phyloP scores from a whole-genome alignment of 2,797 vertebrate genomes.

The Loris lydekkerianus region DNA sequence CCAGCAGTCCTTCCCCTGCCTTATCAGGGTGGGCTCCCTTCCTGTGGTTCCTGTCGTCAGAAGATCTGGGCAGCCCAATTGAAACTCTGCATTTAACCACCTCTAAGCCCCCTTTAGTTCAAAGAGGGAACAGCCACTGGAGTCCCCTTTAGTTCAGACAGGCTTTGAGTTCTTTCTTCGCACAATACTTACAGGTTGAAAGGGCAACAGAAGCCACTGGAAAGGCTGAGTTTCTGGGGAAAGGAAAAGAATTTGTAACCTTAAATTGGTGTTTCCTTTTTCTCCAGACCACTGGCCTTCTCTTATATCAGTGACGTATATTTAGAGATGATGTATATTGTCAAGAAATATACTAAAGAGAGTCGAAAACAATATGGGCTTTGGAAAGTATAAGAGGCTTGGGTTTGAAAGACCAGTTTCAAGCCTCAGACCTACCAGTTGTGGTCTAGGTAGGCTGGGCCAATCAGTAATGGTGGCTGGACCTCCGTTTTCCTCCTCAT shows the following conservation, averaged over 20 bases:
- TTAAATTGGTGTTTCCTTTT: slow-evolving; percentile 33
- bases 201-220: neutral
- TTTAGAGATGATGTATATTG: slow-evolving; percentile 13
- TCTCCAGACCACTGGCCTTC: neutral
- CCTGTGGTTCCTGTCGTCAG: neutral
- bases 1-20: neutral
- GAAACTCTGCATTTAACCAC: neutral
- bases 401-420: slow-evolving; percentile 16
- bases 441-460: neutral
- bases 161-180: neutral
- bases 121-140: neutral
- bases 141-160: neutral
- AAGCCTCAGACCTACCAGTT: neutral
- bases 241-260: slow-evolving; percentile 21
- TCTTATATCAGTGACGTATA: neutral
- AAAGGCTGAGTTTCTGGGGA: slow-evolving; percentile 19
- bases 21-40: neutral
- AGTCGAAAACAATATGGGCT: neutral
- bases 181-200: neutral
- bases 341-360: slow-evolving; percentile 27
- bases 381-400: neutral
- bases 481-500: slow-evolving; percentile 2
- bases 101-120: neutral
- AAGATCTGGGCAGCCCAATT: neutral
- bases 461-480: neutral